phyloP scores from a whole-genome alignment of 2,113 vertebrate genomes.

The Alligator mississippiensis region DNA sequence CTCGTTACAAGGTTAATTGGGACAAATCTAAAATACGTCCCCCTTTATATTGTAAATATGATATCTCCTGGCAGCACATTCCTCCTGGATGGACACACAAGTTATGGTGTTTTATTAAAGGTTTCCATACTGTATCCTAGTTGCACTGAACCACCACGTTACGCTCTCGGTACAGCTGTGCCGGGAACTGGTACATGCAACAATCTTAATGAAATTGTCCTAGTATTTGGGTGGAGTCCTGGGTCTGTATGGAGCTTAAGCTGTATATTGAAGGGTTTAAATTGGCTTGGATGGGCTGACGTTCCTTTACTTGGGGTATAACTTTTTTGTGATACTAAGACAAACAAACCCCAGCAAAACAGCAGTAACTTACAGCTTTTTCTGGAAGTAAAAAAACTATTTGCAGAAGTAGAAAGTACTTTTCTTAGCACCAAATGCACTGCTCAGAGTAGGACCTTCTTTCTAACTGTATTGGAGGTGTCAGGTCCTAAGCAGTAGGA shows the following conservation, averaged over 20 bases:
- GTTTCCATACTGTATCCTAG: conserved; percentile 22
- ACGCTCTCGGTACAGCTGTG: not conserved
- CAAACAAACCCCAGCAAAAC: too few relatives aligned
- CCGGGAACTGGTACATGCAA: conserved; percentile 30
- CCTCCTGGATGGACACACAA: conserved; percentile 67
- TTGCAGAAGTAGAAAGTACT: conserved; percentile 2
- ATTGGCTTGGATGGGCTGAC: not conserved
- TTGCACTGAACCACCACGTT: not conserved
- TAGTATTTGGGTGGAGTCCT: not conserved
- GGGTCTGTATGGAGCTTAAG: not conserved
- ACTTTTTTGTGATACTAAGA: too few relatives aligned
- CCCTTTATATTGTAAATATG: conserved; percentile 84
- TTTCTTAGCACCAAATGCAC: not conserved
- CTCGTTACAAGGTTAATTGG: conserved; percentile 95
- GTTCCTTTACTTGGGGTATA: not conserved
- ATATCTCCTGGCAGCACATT: conserved; percentile 78
- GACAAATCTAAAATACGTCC: conserved; percentile 87
- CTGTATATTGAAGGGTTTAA: not conserved
- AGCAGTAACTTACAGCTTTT: not conserved
- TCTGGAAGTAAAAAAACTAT: not conserved
- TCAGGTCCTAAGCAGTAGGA: too few relatives aligned
- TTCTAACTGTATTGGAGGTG: too few relatives aligned
- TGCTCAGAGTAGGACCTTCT: not conserved
- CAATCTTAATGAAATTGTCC: conserved; percentile 15
- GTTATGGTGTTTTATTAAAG: conserved; percentile 62